Evolutionary conservation across 2,888 invertebrate species (phyloP).

Genomic region (Metallyticus violacea): DNA sequence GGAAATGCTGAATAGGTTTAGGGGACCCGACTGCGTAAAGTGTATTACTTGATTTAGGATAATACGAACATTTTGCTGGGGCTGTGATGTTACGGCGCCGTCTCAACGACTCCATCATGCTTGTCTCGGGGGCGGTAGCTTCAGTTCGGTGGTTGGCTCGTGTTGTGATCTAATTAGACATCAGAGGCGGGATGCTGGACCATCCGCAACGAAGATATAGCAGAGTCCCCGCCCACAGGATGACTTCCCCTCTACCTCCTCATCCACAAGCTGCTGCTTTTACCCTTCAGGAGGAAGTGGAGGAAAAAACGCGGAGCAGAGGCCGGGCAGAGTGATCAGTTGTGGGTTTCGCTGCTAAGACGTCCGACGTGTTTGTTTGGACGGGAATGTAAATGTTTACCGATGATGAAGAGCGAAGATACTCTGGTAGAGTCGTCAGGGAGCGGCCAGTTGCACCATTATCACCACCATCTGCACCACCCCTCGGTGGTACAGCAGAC

Average conservation of each 20-base stretch:
- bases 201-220: not conserved
- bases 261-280: not conserved
- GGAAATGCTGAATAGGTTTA: too few species aligned
- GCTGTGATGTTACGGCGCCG: too few species aligned
- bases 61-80: too few species aligned
- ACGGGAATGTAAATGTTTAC: conserved; percentile 37
- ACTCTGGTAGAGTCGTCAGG: conserved; percentile 27
- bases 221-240: not conserved
- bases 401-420: conserved; percentile 35
- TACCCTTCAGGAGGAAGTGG: not conserved
- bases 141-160: not conserved
- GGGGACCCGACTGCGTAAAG: too few species aligned
- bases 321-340: conserved; percentile 13
- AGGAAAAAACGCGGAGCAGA: not conserved
- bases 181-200: not conserved
- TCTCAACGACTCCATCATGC: too few species aligned
- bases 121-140: not conserved
- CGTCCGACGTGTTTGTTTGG: conserved; percentile 22
- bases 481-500: conserved; percentile 35
- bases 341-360: not conserved
- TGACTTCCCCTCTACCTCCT: not conserved
- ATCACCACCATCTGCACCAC: conserved; percentile 17
- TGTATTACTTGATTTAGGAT: too few species aligned
- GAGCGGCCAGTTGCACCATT: conserved; percentile 31
- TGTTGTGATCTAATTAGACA: not conserved